These are phyloP conservation scores for Takifugu rubripes DNA, from an alignment of 2,797 vertebrate species.

Conservation along the genomic window DNA sequence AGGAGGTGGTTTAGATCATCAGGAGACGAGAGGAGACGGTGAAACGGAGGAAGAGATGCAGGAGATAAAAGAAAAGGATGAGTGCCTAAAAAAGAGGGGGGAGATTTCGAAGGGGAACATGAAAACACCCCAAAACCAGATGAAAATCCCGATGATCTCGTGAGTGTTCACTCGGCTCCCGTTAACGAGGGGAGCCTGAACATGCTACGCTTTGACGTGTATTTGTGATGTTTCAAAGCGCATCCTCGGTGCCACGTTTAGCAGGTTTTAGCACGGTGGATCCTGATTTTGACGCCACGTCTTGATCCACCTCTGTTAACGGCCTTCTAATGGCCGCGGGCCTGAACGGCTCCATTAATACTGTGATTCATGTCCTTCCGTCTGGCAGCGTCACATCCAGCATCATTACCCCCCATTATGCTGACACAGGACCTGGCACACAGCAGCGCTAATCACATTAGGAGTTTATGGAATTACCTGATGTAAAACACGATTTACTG, in stretches of 20 bases:
- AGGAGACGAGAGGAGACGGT: no score
- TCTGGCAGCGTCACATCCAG: slow-evolving; percentile 59
- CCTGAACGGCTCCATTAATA: slow-evolving; percentile 60
- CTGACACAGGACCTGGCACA: slow-evolving; percentile 49
- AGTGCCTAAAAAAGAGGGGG: no score
- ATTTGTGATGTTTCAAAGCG: slow-evolving; percentile 25
- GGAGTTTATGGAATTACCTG: slow-evolving; percentile 44
- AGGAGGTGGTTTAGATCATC: no score
- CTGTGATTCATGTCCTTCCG: slow-evolving; percentile 58
- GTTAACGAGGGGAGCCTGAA: no score
- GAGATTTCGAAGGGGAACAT: no score
- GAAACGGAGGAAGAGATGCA: no score
- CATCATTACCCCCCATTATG: slow-evolving; percentile 60
- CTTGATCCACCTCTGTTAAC: slow-evolving; percentile 45
- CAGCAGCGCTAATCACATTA: slow-evolving; percentile 54
- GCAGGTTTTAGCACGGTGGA: no score
- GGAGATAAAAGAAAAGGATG: no score
- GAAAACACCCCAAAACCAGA: no score
- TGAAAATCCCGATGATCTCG: no score
- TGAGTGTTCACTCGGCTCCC: no score
- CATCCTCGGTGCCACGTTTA: not conserved
- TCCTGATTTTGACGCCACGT: not conserved
- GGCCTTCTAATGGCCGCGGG: slow-evolving; percentile 52
- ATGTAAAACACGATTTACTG: slow-evolving; percentile 26
- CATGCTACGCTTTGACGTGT: no score